Base-by-base conservation (phyloP, 2,797 vertebrate genomes). In the Diplodus puntazzo region DNA sequence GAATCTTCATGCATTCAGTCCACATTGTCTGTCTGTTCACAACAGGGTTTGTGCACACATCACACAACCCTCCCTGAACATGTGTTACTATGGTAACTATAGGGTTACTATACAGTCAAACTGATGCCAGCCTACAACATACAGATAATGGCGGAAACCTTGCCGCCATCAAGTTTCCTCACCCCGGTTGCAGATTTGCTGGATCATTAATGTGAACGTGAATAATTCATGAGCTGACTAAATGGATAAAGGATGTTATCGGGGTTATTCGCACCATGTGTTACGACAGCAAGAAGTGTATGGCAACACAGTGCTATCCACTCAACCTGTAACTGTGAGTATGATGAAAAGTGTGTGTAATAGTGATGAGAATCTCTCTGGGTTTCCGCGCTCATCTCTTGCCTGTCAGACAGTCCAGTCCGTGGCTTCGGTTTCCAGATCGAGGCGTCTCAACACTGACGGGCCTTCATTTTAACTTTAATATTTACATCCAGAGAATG, bases 21-120 rank as follows among this genome's bases (percentile, higher is more conserved):
- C 34, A 43, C 11, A n/a, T n/a, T n/a, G 20, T n/a, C 49, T 50
- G n/a, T 11, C 43, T 45, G 13, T 13, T 45, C 43, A 45, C 13
- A 45, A 34, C 34, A 34, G 6, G 11, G 21, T 12, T 71, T 73
- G 55, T 23, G 23, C 54, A 67, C 21, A 62, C 21, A 39, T 75
- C 61, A 54, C 58, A 73, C 46, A 17, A 14, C 21, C 21, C 46
- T 63, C 25, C 48, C 30, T 42, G 60, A 68, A n/a, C 12, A 54
- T 61, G 48, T 59, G 76, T 87, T 82, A 50, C 75, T 70, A 79
- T 78, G 75, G 79, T 42, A 80, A 87, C 81, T 65, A 64, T 39
- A 39, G n/a, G 54, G 46, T 50, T 81, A 66, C 34, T 27, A 34
- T 18, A 10, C 34, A 34, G 34, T 9, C 7, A 34, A 34, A 34